Percentiles rank a stretch among this genome's conserved stretches.
phyloP scores from a whole-genome alignment of 2,888 invertebrate genomes.

The Syrista parreyssii region DNA sequence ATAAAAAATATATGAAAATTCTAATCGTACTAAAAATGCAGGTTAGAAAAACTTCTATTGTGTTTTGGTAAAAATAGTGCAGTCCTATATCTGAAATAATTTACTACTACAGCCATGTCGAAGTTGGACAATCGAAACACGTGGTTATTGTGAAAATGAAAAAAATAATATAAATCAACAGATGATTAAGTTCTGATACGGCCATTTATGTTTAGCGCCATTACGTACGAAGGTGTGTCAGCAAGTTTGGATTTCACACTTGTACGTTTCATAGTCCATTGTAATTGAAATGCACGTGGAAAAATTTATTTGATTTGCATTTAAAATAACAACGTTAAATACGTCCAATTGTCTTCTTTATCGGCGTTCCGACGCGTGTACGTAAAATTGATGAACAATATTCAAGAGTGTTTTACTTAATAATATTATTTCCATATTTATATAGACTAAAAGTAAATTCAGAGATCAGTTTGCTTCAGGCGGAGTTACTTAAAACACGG shows the following conservation, averaged over 20 bases:
- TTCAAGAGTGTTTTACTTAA: not conserved
- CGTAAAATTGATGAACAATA: not conserved
- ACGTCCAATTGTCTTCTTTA: not conserved
- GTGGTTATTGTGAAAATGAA: not conserved
- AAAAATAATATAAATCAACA: not conserved
- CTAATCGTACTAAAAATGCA: not conserved
- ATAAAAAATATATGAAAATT: not conserved
- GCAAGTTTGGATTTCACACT: not conserved
- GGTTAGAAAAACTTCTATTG: not conserved
- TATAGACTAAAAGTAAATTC: not conserved
- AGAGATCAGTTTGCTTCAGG: not conserved
- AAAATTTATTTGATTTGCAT: not conserved
- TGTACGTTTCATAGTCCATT: not conserved
- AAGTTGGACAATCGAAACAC: not conserved
- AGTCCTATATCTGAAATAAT: not conserved
- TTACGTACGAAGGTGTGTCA: not conserved
- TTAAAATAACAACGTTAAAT: not conserved
- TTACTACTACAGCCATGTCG: not conserved
- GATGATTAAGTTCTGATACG: not conserved
- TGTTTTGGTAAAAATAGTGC: not conserved
- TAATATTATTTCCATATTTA: not conserved
- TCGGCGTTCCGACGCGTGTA: not conserved
- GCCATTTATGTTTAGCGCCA: not conserved
- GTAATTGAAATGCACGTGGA: not conserved
- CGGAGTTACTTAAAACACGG: not conserved